phyloP scores from a whole-genome alignment of 2,888 invertebrate species.

The Liopterus haemorrhoidalis region DNA sequence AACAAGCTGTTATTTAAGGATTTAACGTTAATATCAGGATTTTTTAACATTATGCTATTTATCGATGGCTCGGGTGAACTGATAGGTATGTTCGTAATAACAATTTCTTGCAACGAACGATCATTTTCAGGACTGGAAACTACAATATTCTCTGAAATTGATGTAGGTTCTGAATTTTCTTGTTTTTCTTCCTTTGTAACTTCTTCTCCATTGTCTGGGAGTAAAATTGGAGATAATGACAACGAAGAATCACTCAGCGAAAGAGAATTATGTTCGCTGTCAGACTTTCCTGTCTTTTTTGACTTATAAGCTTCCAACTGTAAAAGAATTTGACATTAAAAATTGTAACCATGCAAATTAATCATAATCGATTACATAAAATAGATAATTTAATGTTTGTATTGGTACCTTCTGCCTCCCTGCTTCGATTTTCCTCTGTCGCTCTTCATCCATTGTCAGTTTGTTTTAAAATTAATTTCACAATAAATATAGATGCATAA shows the following conservation, averaged over 20 bases:
- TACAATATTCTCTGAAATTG: conserved; percentile 31
- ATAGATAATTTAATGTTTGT: too few species aligned
- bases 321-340: conserved; percentile 19
- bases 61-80: conserved; percentile 26
- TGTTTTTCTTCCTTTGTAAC: conserved; percentile 9
- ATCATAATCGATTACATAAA: too few species aligned
- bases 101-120: conserved; percentile 44
- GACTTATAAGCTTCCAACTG: conserved; percentile 27
- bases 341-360: conserved; percentile 14
- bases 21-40: background rate
- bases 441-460: conserved; percentile 29
- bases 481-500: too few species aligned
- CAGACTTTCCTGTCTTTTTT: conserved; percentile 22
- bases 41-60: conserved; percentile 28
- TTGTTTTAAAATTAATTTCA: too few species aligned
- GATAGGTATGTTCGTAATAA: conserved; percentile 37
- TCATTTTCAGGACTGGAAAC: conserved; percentile 42
- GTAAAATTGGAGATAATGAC: conserved; percentile 27
- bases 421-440: conserved; percentile 25
- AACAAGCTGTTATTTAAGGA: conserved; percentile 29
- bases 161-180: conserved; percentile 21
- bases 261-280: conserved; percentile 22
- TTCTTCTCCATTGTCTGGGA: conserved; percentile 23
- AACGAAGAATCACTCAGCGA: conserved; percentile 27
- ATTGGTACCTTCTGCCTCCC: conserved; percentile 31